Evolutionary conservation across 2,888 invertebrate genomes (phyloP).

Genomic region (Candidula unifasciata): DNA sequence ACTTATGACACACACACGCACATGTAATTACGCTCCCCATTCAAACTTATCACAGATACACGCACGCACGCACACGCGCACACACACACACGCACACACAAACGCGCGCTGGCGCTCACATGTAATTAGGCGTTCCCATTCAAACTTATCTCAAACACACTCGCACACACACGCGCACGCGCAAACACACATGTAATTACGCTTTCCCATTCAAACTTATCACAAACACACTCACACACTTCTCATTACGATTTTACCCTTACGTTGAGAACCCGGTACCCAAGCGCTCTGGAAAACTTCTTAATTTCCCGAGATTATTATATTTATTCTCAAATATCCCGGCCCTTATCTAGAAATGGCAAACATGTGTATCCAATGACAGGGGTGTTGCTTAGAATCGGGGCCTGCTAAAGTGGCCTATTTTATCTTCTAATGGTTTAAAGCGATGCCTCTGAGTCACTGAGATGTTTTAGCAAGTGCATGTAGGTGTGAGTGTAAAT

Average conservation of each 20-base stretch:
- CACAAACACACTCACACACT: neutral
- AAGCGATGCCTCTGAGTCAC: neutral
- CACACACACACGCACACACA: no score
- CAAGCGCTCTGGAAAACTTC: conserved; percentile 11
- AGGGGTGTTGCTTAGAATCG: neutral
- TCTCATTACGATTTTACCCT: conserved; percentile 20
- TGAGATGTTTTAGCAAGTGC: neutral
- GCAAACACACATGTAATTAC: no score
- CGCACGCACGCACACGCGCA: no score
- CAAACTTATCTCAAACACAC: no score
- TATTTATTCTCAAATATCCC: conserved; percentile 45
- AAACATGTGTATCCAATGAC: conserved; percentile 44
- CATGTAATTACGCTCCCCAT: no score
- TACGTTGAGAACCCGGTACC: neutral
- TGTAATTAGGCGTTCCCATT: no score
- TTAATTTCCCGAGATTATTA: conserved; percentile 40
- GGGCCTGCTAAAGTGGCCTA: conserved; percentile 2
- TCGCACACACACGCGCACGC: conserved; percentile 28
- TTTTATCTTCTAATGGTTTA: conserved; percentile 1
- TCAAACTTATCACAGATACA: no score
- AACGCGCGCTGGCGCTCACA: no score
- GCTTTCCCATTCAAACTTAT: no score
- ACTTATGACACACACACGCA: no score
- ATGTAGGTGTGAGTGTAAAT: neutral
- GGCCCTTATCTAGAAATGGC: conserved; percentile 17